Base-by-base conservation (phyloP, 2,888 invertebrate species). In the Cheilosia variabilis region DNA sequence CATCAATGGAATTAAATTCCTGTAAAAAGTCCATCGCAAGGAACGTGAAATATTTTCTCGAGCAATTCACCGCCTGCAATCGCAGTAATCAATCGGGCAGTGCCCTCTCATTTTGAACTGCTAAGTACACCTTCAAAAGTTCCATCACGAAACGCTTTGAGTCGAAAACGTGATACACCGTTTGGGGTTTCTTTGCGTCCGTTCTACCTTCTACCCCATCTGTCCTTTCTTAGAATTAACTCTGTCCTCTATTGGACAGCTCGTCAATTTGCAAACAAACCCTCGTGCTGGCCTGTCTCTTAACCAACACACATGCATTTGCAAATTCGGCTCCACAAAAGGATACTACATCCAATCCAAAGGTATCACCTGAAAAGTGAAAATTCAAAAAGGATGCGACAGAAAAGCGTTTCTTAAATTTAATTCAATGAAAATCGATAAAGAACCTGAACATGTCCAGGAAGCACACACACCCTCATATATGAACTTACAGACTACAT, bases 371-470 rank as follows among this genome's bases (percentile, higher is more conserved):
- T 80, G 76, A 62, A 80, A 71, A 80, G 75, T 84, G 75, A 80
- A 80, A 76, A 84, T 72, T 77, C 62, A 72, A 79, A 37, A 82
- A 65, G 62, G 75, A 79, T 71, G 45, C 60, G 37, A 69, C 71
- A 65, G 81, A 75, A 69, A 63, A 71, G 15, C 55, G 60, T 50
- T 69, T 43, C 80, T 75, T 68, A 86, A 80, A 86, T 86, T 86
- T 76, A 80, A 86, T 86, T 86, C 86, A 80, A 86, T 76, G 52
- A 72, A 86, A 86, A 80, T 86, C 86, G 86, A 86, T 76, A 80
- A 80, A 72, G 31, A 45, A 76, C 65, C 47, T 76, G 71, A 66
- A 62, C 47, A 52, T 31, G 60, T 62, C 57, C 45, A 72, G 65
- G 63, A 43, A 84, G 37, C 72, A 65, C 24, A 22, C 15, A 65